Evolutionary conservation across 2,797 vertebrate species (phyloP), one percentile per base, ranked within the genome.

Genomic region (Melanotaenia boesemani): DNA sequence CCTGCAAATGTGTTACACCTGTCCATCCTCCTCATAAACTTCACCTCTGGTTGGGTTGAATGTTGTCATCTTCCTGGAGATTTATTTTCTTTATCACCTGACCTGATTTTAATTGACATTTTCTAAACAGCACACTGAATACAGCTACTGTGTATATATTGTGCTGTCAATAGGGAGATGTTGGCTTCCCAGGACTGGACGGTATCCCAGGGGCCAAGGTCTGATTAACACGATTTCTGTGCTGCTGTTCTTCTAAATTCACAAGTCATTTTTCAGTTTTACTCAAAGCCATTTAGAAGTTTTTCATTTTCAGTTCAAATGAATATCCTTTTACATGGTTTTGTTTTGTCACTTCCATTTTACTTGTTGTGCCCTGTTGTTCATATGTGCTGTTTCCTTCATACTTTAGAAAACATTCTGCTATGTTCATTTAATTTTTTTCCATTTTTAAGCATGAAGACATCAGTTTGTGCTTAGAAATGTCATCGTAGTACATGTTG

Each of bases 151-250:
- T 92, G 72, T 91, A 72, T 93, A 32, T 94, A 82, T 91, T 90
- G 44, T 93, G 84, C 85, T 91, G 83, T 90, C 90, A 79, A 36
- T 94, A 95, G 97, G 97, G 97, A 86, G 97, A 98, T 78, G 91
- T 96, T 76, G 98, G 98, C 73, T 91, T 93, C 77, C 93, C 94
- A 26, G 97, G 97, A 90, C 87, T 97, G 91, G 95, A 96, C 66
- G 98, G 98, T 93, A 79, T 88, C 63, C 93, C 96, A 22, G 97
- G 98, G 63, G 88, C 82, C 65, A 98, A 98, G 97, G 97, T 99
- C 85, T 89, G 96, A 94, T 80, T 69, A 76, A 66, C 87, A 72
- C 72, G 32, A 48, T 57, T 67, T 77, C 64, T 86, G 86, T 70
- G 69, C 66, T 72, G 61, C 86, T 80, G 41, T 76, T 76, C 26